Base-by-base conservation (phyloP, 1,140 invertebrate species). In the Reticulitermes speratus region DNA sequence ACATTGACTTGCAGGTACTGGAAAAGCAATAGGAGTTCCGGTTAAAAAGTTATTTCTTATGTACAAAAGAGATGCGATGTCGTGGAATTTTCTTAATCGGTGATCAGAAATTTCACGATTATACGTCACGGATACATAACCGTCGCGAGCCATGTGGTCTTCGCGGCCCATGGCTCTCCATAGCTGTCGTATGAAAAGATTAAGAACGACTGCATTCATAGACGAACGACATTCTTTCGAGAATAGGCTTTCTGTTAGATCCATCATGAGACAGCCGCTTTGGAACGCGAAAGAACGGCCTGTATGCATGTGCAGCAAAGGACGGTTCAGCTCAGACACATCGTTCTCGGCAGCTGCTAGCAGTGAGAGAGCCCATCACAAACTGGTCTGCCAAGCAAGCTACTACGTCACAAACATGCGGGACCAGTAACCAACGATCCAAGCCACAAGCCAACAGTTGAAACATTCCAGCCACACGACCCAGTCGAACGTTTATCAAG, bases 301-400 rank as follows among this genome's bases (percentile, higher is more conserved):
- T 75, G 65, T 75, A 75, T 75, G 65, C 30, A 75, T 75, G 65
- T 75, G 65, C 65, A 75, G 25, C 65, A 75, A 30, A 9, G 65
- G 19, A 55, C 19, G 52, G 19, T 55, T 21, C 52, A 55, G 19
- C 52, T 55, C 48, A 9, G 2, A 48, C 16, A 48, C 59, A 65
- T 65, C 25, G 25, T 75, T 25, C 65, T 30, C 65, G 65, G 65
- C 65, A 75, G 65, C 65, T 75, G 65, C 65, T 75, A 30, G 25
- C n/a, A 30, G 25, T 14, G 65, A 75, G 65, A 75, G 65, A 75
- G 14, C 65, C 65, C 65, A 75, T 75, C 65, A 75, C 25, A 75
- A 75, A 75, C 65, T 75, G 65, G 65, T 75, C 65, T 75, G 65
- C 65, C 25, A 75, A 55, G 52, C 52, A 55, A 55, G 52, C 52